A percentile compares a stretch with the other conserved stretches of the same genome.
Conservation (phyloP, 2,113 vertebrate genomes). For the Bubo bubo region DNA sequence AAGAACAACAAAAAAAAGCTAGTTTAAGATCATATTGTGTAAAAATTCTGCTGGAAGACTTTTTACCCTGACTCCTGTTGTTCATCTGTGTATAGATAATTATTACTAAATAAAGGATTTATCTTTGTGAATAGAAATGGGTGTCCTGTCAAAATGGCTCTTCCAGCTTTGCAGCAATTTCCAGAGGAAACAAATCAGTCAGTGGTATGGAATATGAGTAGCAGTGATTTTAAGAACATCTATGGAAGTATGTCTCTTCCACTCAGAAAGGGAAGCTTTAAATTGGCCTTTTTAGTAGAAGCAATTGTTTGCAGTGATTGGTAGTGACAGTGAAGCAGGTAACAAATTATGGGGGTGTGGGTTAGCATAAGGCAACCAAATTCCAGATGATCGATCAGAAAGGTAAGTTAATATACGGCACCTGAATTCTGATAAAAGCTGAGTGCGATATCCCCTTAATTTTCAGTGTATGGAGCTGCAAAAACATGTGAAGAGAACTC, state of each 20-base stretch:
- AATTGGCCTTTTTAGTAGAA: background rate
- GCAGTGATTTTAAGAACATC: background rate
- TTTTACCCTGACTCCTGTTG: background rate
- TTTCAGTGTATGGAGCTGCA: background rate
- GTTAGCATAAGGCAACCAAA: background rate
- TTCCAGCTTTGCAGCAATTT: background rate
- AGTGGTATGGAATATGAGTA: background rate
- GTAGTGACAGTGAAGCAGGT: background rate
- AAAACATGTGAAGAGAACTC: background rate
- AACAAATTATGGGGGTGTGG: background rate
- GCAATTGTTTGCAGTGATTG: background rate
- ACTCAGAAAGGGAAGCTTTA: background rate
- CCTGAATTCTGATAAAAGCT: background rate
- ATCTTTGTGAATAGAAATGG: conserved; percentile 61
- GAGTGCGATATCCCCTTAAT: no score
- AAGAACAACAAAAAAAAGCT: background rate
- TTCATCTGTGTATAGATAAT: conserved; percentile 50
- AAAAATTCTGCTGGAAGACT: background rate
- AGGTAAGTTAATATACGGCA: background rate
- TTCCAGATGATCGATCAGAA: background rate
- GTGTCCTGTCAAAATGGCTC: conserved; percentile 35
- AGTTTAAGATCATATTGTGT: background rate
- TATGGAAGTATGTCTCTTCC: background rate
- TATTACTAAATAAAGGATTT: conserved; percentile 66
- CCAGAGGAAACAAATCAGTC: background rate